Conservation (phyloP, 2,888 invertebrate genomes). For the Phyllotreta striolata region DNA sequence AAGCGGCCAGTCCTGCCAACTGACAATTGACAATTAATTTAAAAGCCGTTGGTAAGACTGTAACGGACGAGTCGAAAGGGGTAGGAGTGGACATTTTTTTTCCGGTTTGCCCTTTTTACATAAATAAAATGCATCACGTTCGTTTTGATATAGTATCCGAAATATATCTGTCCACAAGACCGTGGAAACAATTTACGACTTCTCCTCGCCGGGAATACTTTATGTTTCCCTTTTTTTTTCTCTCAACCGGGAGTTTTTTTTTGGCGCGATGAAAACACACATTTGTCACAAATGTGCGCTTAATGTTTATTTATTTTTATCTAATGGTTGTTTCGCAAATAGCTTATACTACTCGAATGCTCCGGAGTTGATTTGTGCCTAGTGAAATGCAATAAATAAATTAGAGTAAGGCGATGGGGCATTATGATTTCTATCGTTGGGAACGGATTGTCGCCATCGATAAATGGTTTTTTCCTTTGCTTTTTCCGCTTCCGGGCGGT, state of each 20-base stretch:
- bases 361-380: too few relatives aligned
- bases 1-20: too few relatives aligned
- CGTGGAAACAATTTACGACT: slow-evolving; percentile 29
- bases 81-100: slow-evolving; percentile 1
- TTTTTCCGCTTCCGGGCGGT: slow-evolving; percentile 15
- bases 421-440: slow-evolving; percentile 18
- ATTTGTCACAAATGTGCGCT: too few relatives aligned
- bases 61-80: not conserved
- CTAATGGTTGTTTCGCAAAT: too few relatives aligned
- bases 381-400: too few relatives aligned
- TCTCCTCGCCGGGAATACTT: slow-evolving; percentile 27
- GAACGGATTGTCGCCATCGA: slow-evolving; percentile 13
- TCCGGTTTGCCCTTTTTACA: slow-evolving; percentile 6
- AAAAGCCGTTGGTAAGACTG: not conserved
- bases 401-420: not conserved
- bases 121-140: slow-evolving; percentile 22
- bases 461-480: slow-evolving; percentile 7
- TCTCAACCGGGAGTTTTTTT: too few relatives aligned
- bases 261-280: too few relatives aligned
- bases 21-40: too few relatives aligned
- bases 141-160: slow-evolving; percentile 24
- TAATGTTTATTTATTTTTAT: too few relatives aligned
- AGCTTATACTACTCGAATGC: too few relatives aligned
- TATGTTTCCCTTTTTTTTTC: slow-evolving; percentile 25
- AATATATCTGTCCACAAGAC: slow-evolving; percentile 28